Evolutionary conservation across 2,113 vertebrate species (phyloP).

Genomic region (Alosa alosa): DNA sequence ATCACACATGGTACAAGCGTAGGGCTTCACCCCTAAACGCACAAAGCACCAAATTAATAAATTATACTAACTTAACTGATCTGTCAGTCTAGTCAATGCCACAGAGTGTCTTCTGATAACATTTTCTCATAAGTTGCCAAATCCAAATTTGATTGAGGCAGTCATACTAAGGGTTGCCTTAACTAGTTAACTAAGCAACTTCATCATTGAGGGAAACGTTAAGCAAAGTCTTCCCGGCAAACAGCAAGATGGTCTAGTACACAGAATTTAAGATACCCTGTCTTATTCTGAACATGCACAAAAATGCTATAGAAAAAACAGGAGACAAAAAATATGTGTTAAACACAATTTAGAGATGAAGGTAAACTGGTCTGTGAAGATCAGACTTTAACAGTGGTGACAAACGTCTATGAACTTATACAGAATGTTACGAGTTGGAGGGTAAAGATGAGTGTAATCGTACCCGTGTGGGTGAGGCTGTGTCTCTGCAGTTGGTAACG

Average conservation of each 20-base stretch:
- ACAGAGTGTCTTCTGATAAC: background rate
- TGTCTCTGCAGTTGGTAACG: conserved; percentile 45
- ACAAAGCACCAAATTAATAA: conserved; percentile 57
- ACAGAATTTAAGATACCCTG: background rate
- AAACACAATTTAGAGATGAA: background rate
- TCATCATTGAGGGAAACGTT: background rate
- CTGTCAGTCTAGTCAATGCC: background rate
- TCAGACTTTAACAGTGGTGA: conserved; percentile 4
- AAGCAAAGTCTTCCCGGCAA: background rate
- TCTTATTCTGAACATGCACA: background rate
- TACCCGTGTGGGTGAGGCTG: conserved; percentile 43
- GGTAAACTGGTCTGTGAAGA: background rate
- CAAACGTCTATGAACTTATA: background rate
- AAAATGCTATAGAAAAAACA: background rate
- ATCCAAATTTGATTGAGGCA: background rate
- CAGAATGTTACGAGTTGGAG: conserved; percentile 42
- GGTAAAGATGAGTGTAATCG: conserved; percentile 65
- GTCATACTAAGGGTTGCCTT: background rate
- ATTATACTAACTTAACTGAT: background rate
- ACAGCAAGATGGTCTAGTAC: background rate
- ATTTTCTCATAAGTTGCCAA: background rate
- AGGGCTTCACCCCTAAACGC: conserved; percentile 68
- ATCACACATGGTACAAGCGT: conserved; percentile 74
- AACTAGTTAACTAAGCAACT: background rate
- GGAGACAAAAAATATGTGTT: background rate